Evolutionary conservation across 2,113 vertebrate species (phyloP).

Genomic region (Callipepla squamata): DNA sequence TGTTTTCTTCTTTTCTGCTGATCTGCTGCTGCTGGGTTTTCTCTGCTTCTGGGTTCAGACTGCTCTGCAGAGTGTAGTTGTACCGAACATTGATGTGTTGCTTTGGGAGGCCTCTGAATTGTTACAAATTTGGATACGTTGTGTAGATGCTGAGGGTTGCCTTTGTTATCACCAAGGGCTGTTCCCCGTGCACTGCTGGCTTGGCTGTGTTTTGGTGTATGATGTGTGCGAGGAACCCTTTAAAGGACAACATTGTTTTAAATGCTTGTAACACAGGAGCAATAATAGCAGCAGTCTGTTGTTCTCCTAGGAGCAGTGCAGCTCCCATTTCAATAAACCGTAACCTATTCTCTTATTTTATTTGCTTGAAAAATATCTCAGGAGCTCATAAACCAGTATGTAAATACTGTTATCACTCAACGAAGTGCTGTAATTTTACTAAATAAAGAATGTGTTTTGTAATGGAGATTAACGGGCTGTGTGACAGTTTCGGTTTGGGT

Average conservation of each 20-base stretch:
- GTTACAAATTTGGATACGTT: neutral
- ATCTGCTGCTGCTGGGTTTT: neutral
- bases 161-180: neutral
- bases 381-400: slow-evolving; percentile 60
- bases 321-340: slow-evolving; percentile 58
- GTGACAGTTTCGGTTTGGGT: slow-evolving; percentile 42
- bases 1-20: neutral
- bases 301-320: slow-evolving; percentile 57
- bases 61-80: neutral
- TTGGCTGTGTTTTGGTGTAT: slow-evolving; percentile 38
- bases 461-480: slow-evolving; percentile 49
- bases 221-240: slow-evolving; percentile 28
- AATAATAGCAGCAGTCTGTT: slow-evolving; percentile 46
- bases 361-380: slow-evolving; percentile 59
- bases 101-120: neutral
- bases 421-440: slow-evolving; percentile 58
- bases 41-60: neutral
- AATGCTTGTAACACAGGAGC: slow-evolving; percentile 33
- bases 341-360: slow-evolving; percentile 63
- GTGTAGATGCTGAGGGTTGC: neutral
- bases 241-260: slow-evolving; percentile 25
- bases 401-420: slow-evolving; percentile 64
- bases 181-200: neutral
- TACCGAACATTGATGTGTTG: neutral
- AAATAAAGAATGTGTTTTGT: slow-evolving; percentile 65